A percentile compares a stretch with the other conserved stretches of the same genome.
These are phyloP conservation scores for Eptesicus fuscus DNA, from an alignment of 2,113 vertebrate genomes.

Conservation along the genomic window DNA sequence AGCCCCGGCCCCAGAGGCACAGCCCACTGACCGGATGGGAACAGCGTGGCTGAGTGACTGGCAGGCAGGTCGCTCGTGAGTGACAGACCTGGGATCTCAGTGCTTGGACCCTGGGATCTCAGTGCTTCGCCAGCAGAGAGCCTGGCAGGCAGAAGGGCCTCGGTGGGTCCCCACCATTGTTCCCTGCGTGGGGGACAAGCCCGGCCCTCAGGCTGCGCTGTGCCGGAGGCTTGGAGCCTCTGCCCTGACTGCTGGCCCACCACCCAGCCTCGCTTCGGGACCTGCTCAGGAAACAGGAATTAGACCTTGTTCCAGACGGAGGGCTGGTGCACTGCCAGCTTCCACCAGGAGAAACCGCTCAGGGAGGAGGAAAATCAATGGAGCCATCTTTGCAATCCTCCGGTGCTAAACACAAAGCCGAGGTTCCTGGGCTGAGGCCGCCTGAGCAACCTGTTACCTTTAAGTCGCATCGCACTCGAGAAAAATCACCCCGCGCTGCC, in stretches of 20 bases:
- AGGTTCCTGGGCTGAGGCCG: not conserved
- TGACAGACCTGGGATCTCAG: not conserved
- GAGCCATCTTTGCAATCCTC: not conserved
- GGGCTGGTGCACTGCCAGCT: not conserved
- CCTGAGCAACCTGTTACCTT: not conserved
- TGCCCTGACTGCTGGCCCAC: rapidly evolving
- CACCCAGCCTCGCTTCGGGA: not conserved
- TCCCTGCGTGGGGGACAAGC: not conserved
- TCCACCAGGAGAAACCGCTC: not conserved
- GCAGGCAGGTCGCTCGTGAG: not conserved
- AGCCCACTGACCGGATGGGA: rapidly evolving
- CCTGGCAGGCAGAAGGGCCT: not conserved
- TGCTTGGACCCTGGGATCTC: not conserved
- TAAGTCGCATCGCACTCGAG: not conserved
- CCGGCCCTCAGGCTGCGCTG: rapidly evolving
- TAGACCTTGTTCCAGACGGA: not conserved
- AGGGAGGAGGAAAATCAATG: not conserved
- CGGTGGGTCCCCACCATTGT: rapidly evolving
- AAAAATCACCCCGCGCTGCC: not conserved
- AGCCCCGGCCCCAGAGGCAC: not conserved
- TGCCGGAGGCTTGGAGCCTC: not conserved
- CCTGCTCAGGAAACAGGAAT: not conserved
- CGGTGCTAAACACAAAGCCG: not conserved
- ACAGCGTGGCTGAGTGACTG: not conserved
- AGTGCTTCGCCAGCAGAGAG: not conserved